Percentiles rank a stretch among this genome's conserved stretches.
Conservation (phyloP, 2,113 vertebrate genomes). For the Hystrix brachyura region DNA sequence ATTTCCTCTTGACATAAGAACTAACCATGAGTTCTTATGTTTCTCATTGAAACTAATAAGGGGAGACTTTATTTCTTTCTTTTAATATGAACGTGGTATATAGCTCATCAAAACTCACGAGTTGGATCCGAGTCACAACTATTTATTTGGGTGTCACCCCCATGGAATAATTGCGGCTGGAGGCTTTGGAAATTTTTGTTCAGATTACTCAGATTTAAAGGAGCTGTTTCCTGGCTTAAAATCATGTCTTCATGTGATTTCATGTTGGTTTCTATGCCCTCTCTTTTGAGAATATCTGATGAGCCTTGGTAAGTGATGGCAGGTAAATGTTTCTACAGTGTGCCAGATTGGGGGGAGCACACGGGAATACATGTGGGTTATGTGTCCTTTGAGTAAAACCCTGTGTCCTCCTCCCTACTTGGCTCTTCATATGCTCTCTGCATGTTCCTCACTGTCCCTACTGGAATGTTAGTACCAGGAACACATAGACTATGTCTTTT, state of each 20-base stretch:
- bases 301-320: slow-evolving; percentile 86
- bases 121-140: slow-evolving; percentile 89
- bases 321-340: background rate
- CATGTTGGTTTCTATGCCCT: slow-evolving; percentile 87
- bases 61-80: background rate
- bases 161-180: slow-evolving; percentile 89
- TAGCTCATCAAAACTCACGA: slow-evolving; percentile 90
- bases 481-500: background rate
- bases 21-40: background rate
- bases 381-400: background rate
- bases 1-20: background rate
- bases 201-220: slow-evolving; percentile 81
- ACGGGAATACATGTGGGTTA: background rate
- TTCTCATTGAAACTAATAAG: slow-evolving; percentile 28
- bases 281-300: slow-evolving; percentile 89
- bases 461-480: background rate
- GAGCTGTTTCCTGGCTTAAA: slow-evolving; percentile 89
- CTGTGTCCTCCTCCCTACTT: background rate
- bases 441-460: background rate
- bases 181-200: slow-evolving; percentile 90
- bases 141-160: slow-evolving; percentile 91
- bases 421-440: background rate
- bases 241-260: slow-evolving; percentile 86
- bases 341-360: background rate
- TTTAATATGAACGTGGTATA: slow-evolving; percentile 56